Evolutionary conservation across 2,113 vertebrate species (phyloP).

Genomic region (Eretmochelys imbricata): DNA sequence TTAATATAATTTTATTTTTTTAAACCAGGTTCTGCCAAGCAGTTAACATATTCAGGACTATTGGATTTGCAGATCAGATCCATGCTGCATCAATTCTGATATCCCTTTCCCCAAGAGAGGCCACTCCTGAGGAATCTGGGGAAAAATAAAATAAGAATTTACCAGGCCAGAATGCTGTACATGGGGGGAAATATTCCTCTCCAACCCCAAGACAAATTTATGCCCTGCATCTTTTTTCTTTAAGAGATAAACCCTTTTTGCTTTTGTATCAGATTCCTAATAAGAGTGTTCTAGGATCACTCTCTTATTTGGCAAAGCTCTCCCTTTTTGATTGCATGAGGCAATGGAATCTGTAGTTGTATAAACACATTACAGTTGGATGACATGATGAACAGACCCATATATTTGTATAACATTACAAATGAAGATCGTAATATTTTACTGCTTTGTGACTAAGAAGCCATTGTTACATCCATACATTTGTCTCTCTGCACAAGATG

Average conservation of each 20-base stretch:
- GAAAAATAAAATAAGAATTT: background rate
- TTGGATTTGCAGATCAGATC: background rate
- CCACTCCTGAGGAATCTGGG: background rate
- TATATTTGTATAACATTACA: constrained; percentile 48
- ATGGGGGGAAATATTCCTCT: constrained; percentile 11
- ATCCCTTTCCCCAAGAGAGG: background rate
- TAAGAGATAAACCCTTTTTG: constrained; percentile 19
- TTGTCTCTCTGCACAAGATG: constrained; percentile 24
- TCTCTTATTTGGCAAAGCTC: constrained; percentile 1
- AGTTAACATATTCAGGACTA: background rate
- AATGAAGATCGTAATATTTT: constrained; percentile 48
- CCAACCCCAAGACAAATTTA: background rate
- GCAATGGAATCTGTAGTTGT: constrained; percentile 50
- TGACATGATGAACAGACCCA: constrained; percentile 42
- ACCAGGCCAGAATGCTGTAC: background rate
- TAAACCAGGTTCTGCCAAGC: background rate
- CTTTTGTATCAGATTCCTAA: constrained; percentile 50
- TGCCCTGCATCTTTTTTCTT: background rate
- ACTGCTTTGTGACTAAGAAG: constrained; percentile 57
- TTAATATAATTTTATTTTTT: background rate
- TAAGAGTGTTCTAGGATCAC: constrained; percentile 36
- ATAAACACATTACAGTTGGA: constrained; percentile 52
- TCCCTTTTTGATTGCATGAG: constrained; percentile 26
- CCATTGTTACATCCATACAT: constrained; percentile 47
- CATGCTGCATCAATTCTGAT: background rate